phyloP scores from a whole-genome alignment of 2,888 invertebrate species.

The Atethmia centrago region DNA sequence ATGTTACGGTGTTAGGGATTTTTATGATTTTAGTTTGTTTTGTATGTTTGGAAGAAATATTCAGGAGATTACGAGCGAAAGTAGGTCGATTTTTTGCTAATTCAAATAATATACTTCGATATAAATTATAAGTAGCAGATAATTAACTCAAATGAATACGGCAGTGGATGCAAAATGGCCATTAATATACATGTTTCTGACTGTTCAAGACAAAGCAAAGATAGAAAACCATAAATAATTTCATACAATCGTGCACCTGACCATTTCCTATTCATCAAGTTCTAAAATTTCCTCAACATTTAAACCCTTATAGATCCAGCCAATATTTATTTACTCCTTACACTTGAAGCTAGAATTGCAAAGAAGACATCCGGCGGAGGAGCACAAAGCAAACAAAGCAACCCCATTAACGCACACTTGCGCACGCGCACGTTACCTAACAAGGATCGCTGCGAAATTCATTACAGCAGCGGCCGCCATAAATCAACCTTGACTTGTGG shows the following conservation, averaged over 20 bases:
- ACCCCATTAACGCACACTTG: slow-evolving; percentile 76
- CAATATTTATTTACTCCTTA: slow-evolving; percentile 51
- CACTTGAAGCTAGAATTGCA: slow-evolving; percentile 48
- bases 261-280: neutral
- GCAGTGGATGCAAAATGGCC: too few species aligned
- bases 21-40: neutral
- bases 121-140: neutral
- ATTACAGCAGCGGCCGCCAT: slow-evolving; percentile 75
- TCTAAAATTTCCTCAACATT: slow-evolving; percentile 5
- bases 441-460: slow-evolving; percentile 83
- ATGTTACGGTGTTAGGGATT: neutral
- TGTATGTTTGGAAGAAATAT: neutral
- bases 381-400: slow-evolving; percentile 74
- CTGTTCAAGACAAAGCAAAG: neutral
- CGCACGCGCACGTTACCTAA: slow-evolving; percentile 74
- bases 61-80: neutral
- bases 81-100: too few species aligned
- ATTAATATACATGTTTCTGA: neutral
- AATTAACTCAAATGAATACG: neutral
- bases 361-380: slow-evolving; percentile 64
- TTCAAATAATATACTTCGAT: too few species aligned
- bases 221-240: neutral
- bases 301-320: neutral
- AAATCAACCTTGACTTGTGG: slow-evolving; percentile 72
- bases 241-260: neutral